Base-by-base conservation (phyloP, 1,140 invertebrate genomes). In the Magallana gigas region DNA sequence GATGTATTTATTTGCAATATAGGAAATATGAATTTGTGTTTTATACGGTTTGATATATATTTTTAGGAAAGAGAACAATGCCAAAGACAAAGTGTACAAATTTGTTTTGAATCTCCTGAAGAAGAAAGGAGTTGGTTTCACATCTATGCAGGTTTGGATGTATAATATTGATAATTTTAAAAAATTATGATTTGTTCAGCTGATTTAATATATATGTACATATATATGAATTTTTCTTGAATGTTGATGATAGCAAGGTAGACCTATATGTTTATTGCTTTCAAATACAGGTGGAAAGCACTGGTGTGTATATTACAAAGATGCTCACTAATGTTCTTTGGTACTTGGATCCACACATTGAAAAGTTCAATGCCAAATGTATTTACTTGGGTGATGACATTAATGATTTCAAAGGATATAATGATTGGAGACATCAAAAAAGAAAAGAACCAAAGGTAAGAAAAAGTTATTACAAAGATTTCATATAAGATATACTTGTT, bases 321-420 rank as follows among this genome's bases (percentile, higher is more conserved):
- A 85, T 60, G 48, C 48, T 85, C 36, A 60, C 57, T n/a, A 68
- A 85, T 60, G 60, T 57, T 56, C 62, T 85, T n/a, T 68, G 60
- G 59, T 85, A 85, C 84, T 64, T 85, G 23, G 60, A 85, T 29
- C 84, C 84, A 85, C 84, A 85, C 59, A 48, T 85, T 64, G 58
- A 62, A n/a, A 85, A 85, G 60, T 48, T 85, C 0, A 29, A 85
- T 60, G 58, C 84, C 58, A 62, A 36, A 64, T 56, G 84, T 57
- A 85, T 85, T 48, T 18, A 64, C 48, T 64, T 85, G 23, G 36
- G 36, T 16, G 60, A 85, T 18, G 12, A 48, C 9, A 62, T 59
- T 18, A 60, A 68, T n/a, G 12, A 62, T 16, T 85, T 85, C 29
- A 60, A 48, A 64, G 84, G 84, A 62, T 85, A 60, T 64, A 85